Conservation (phyloP, 1,140 invertebrate genomes). For the Polypedilum vanderplanki region DNA sequence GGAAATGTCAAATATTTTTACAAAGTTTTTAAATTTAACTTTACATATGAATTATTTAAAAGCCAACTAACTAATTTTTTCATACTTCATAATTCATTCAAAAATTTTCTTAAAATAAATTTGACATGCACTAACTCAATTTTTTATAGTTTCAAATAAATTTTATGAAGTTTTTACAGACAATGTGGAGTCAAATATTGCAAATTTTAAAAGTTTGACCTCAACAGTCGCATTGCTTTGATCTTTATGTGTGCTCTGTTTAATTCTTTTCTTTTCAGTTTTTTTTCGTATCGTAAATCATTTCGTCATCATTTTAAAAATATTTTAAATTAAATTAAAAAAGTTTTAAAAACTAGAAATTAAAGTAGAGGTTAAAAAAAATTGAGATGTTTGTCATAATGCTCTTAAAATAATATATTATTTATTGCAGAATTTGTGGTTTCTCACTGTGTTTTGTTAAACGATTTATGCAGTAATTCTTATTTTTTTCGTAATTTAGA, state of each 20-base stretch:
- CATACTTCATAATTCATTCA: background rate
- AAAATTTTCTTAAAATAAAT: background rate
- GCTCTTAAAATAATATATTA: no score
- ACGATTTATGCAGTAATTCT: background rate
- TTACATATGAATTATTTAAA: background rate
- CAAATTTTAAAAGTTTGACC: background rate
- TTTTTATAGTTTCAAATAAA: background rate
- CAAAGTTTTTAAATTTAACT: background rate
- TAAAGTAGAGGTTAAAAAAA: no score
- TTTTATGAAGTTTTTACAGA: background rate
- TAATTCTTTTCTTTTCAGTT: background rate
- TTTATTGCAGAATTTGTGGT: background rate
- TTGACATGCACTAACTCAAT: background rate
- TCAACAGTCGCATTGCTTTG: background rate
- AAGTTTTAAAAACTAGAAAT: no score
- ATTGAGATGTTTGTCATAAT: no score
- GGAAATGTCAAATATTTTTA: background rate
- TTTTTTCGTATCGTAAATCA: background rate
- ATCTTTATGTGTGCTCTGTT: background rate
- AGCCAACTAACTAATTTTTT: background rate
- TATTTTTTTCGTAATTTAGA: background rate
- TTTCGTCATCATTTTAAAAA: background rate
- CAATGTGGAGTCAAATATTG: background rate
- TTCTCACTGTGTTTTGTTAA: constrained; percentile 18
- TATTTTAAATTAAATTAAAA: background rate